Evolutionary conservation across 2,888 invertebrate species (phyloP), one percentile per base, ranked within the genome.

Genomic region (Hyalella azteca): DNA sequence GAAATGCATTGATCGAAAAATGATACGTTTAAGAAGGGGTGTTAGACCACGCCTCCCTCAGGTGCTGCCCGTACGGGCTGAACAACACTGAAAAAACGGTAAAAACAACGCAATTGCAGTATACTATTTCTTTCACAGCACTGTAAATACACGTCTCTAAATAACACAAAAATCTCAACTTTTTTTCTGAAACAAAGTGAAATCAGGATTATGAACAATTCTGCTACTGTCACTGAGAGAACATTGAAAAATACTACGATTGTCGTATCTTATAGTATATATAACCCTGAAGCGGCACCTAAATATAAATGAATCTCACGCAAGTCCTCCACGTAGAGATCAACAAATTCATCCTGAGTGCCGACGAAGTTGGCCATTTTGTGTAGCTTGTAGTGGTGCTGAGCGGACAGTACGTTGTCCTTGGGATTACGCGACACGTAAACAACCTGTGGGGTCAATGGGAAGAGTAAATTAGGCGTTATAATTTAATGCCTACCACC

Each of bases 31-130:
- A n/a, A 81, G 78, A 45, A 79, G 22, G 29, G 77, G 41, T 11
- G 50, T 36, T 40, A 73, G 54, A 19, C 81, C 81, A 81, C 3
- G 79, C 79, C 73, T 81, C 77, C 41, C 79, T 82, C 29, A 82
- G 48, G 75, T 82, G 82, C 1, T 41, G 54, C 82, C 82, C 81
- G 76, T 76, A 82, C 2, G 82, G 81, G 9, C 81, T 78, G 32
- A 78, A 82, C 9, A 79, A 29, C 29, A 78, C 82, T 82, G 79
- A 2, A 60, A 59, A n/a, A n/a, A n/a, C n/a, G n/a, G n/a, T n/a
- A n/a, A n/a, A n/a, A n/a, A n/a, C n/a, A n/a, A n/a, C n/a, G n/a
- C n/a, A n/a, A n/a, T n/a, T 73, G 32, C 36, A 73, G 9, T 19
- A 45, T 2, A 1, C 1, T 15, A 45, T 15, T 45, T 45, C 11